These are phyloP conservation scores for Chalcis sispes DNA, from an alignment of 2,888 invertebrate genomes.

Conservation along the genomic window DNA sequence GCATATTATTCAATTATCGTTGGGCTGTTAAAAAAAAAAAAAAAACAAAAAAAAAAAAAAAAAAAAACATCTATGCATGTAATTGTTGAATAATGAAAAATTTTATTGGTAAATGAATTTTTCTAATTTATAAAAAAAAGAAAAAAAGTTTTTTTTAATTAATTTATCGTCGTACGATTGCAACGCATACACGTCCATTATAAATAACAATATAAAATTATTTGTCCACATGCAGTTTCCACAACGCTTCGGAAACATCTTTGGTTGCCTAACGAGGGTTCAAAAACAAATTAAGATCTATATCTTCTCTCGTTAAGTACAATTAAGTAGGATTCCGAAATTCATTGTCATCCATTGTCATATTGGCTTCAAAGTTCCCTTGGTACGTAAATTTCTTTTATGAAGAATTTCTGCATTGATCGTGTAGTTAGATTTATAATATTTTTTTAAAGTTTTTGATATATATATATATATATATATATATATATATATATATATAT, in stretches of 20 bases:
- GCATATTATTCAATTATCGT: no score
- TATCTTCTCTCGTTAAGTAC: slow-evolving; percentile 39
- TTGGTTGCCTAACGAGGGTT: slow-evolving; percentile 64
- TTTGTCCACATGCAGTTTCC: slow-evolving; percentile 68
- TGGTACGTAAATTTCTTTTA: slow-evolving; percentile 57
- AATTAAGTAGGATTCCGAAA: slow-evolving; percentile 46
- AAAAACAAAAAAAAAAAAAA: no score
- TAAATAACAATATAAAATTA: slow-evolving; percentile 19
- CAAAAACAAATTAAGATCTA: slow-evolving; percentile 32
- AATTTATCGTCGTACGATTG: no score
- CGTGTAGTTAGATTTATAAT: slow-evolving; percentile 11
- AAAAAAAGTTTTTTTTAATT: no score
- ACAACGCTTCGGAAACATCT: slow-evolving; percentile 72
- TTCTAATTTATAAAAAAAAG: no score
- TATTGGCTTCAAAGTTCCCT: slow-evolving; percentile 43
- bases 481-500: no score
- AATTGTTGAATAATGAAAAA: no score
- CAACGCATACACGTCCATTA: no score
- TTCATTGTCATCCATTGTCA: slow-evolving; percentile 51
- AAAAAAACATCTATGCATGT: no score
- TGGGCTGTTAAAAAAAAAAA: no score
- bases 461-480: no score
- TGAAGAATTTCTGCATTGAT: slow-evolving; percentile 40
- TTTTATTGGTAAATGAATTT: no score
- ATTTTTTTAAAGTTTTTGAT: neutral